Percentiles rank a stretch among this genome's conserved stretches.
Evolutionary conservation across 1,140 invertebrate species (phyloP).

Genomic region (Danaus melanippus): DNA sequence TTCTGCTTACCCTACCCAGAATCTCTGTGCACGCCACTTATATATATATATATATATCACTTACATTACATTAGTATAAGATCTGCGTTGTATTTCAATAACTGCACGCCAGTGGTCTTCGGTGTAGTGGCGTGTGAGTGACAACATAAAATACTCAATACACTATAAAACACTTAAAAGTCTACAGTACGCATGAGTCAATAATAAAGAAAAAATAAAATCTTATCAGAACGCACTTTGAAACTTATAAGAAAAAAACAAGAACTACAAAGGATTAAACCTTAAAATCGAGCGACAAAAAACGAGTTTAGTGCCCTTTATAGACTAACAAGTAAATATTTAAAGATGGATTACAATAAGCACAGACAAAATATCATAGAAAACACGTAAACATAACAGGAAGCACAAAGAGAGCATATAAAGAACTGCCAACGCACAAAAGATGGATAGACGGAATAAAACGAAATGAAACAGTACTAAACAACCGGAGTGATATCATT

Average conservation of each 20-base stretch:
- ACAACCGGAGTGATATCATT: conserved; percentile 6
- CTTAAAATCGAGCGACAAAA: conserved; percentile 3
- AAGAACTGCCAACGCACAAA: conserved; percentile 12
- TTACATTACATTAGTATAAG: too few relatives aligned
- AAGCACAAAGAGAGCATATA: conserved; percentile 9
- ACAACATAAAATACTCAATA: background rate
- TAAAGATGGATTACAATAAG: conserved; percentile 11
- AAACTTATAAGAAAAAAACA: conserved; percentile 12
- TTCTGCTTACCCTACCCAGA: too few relatives aligned
- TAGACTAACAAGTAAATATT: conserved; percentile 15
- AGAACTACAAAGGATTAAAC: conserved; percentile 16
- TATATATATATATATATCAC: too few relatives aligned
- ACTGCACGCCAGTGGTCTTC: too few relatives aligned
- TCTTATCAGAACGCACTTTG: conserved; percentile 4
- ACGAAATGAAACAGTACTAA: background rate
- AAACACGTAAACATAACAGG: conserved; percentile 10
- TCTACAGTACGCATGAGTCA: background rate
- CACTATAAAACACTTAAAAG: too few relatives aligned
- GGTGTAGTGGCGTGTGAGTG: too few relatives aligned
- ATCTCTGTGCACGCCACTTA: too few relatives aligned
- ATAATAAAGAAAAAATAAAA: background rate
- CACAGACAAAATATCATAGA: conserved; percentile 14
- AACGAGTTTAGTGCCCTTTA: conserved; percentile 10
- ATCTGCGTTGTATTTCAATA: too few relatives aligned
- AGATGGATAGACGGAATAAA: conserved; percentile 11